Percentiles rank a stretch among this genome's conserved stretches.
These are phyloP conservation scores for Coreoperca whiteheadi DNA, from an alignment of 2,113 vertebrate genomes.

Conservation along the genomic window DNA sequence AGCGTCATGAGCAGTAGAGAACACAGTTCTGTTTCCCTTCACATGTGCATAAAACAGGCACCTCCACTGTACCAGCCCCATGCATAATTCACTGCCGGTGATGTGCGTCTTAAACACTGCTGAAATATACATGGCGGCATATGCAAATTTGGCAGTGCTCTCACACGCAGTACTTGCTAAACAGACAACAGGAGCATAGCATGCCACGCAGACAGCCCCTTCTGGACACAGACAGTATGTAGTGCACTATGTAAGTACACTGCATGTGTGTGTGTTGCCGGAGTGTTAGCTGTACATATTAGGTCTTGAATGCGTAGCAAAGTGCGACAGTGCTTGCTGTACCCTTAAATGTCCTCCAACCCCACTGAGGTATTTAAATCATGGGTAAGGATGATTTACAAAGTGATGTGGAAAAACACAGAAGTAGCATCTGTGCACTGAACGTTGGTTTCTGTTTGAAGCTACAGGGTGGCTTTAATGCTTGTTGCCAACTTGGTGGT, in stretches of 20 bases:
- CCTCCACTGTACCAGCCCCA: conserved; percentile 86
- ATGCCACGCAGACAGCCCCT: conserved; percentile 55
- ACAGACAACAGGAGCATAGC: conserved; percentile 79
- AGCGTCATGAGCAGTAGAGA: conserved; percentile 83
- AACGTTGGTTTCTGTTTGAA: neutral
- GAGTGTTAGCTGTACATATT: conserved; percentile 30
- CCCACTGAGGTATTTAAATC: conserved; percentile 24
- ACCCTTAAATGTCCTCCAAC: conserved; percentile 27
- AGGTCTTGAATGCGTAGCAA: conserved; percentile 22
- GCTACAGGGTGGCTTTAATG: neutral
- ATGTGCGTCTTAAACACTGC: conserved; percentile 91
- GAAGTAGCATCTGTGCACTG: conserved; percentile 10
- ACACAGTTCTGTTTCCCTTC: conserved; percentile 94
- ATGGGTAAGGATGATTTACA: conserved; percentile 3
- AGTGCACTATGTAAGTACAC: conserved; percentile 53
- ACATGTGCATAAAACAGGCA: conserved; percentile 87
- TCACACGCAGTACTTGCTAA: conserved; percentile 87
- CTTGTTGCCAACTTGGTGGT: neutral
- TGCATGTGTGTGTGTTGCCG: conserved; percentile 27
- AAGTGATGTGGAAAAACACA: conserved; percentile 20
- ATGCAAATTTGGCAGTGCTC: conserved; percentile 91
- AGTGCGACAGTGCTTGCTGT: conserved; percentile 10
- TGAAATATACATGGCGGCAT: conserved; percentile 97
- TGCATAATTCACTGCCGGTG: conserved; percentile 96
- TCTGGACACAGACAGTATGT: conserved; percentile 65